Percentiles rank a stretch among this genome's conserved stretches.
Evolutionary conservation across 2,113 vertebrate species (phyloP).

Genomic region (Nothoprocta pentlandii): DNA sequence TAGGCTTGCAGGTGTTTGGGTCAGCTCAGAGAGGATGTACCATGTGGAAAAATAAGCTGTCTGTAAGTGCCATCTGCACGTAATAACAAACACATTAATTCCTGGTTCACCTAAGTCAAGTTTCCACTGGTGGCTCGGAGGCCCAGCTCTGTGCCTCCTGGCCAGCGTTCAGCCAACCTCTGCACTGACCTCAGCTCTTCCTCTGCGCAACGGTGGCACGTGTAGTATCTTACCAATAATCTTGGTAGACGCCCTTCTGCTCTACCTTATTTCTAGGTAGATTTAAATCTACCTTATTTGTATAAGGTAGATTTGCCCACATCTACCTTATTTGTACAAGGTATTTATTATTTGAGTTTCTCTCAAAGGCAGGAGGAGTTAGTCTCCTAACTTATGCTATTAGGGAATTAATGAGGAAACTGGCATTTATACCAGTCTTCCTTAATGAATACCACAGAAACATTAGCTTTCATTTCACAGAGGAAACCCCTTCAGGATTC

Average conservation of each 20-base stretch:
- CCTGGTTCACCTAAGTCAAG: neutral
- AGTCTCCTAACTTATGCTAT: neutral
- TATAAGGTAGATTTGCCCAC: neutral
- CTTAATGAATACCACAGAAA: neutral
- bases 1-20: neutral
- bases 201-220: neutral
- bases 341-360: neutral
- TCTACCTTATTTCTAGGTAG: neutral
- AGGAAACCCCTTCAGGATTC: neutral
- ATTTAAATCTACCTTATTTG: no score
- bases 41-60: neutral
- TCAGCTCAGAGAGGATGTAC: neutral
- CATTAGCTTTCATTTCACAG: neutral
- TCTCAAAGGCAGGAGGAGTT: neutral
- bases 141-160: neutral
- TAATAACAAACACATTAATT: neutral
- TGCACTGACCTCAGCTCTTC: neutral
- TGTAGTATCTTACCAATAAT: neutral
- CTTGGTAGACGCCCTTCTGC: neutral
- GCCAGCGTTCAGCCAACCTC: neutral
- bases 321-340: neutral
- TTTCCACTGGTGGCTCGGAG: neutral
- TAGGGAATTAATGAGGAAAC: neutral
- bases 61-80: neutral
- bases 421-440: neutral